phyloP scores from a whole-genome alignment of 2,113 vertebrate genomes.

The Muntiacus muntjak region DNA sequence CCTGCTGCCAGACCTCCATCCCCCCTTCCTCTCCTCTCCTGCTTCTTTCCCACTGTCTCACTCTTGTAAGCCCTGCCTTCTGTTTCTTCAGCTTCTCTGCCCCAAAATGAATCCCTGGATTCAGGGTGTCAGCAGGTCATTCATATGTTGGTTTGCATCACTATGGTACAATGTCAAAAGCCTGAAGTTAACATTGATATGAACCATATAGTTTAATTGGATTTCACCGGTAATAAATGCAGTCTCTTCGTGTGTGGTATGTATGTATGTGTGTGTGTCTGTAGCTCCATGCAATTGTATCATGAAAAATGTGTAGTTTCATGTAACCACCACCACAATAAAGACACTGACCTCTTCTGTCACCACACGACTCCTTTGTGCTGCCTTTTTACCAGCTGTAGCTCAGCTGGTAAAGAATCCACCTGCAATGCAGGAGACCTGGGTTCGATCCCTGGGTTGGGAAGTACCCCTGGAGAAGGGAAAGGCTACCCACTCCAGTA shows the following conservation, averaged over 20 bases:
- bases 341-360: background rate
- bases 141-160: background rate
- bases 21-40: background rate
- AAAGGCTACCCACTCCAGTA: background rate
- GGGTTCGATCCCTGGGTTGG: background rate
- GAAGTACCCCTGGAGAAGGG: background rate
- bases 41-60: background rate
- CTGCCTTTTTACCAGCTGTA: background rate
- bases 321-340: background rate
- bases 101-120: background rate
- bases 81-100: background rate
- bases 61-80: background rate
- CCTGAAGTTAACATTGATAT: background rate
- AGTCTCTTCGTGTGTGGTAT: fast-evolving
- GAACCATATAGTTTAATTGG: background rate
- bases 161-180: background rate
- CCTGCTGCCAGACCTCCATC: fast-evolving
- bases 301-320: background rate
- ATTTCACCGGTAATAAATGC: background rate
- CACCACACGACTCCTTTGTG: no score
- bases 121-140: background rate
- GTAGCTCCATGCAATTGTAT: background rate
- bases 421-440: background rate
- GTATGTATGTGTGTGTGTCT: background rate
- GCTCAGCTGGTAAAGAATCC: background rate